phyloP scores from a whole-genome alignment of 2,797 vertebrate species.

The Takifugu rubripes region DNA sequence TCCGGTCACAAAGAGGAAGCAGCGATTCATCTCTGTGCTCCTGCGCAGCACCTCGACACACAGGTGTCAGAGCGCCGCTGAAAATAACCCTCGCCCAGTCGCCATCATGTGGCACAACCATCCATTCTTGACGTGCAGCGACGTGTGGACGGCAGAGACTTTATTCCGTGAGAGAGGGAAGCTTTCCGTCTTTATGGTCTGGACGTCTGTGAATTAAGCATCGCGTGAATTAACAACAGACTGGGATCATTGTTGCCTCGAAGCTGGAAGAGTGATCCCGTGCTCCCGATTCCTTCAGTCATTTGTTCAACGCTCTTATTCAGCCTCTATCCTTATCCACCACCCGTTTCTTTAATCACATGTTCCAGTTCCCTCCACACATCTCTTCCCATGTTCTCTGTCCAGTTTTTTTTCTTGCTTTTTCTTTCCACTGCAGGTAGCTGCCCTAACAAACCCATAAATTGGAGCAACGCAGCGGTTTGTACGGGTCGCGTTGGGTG shows the following conservation, averaged over 20 bases:
- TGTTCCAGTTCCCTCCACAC: constrained; percentile 16
- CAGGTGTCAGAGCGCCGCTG: constrained; percentile 55
- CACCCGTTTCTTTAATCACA: constrained; percentile 41
- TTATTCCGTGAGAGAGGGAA: no score
- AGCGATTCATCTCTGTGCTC: constrained; percentile 34
- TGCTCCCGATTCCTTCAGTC: constrained; percentile 11
- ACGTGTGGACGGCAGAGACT: constrained; percentile 6
- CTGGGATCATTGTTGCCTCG: no score
- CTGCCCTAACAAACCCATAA: constrained; percentile 82
- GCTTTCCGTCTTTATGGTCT: no score
- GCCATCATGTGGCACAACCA: constrained; percentile 37
- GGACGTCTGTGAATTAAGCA: no score
- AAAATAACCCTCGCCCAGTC: constrained; percentile 54
- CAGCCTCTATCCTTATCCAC: constrained; percentile 48
- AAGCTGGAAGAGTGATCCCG: not conserved
- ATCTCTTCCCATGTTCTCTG: constrained; percentile 38
- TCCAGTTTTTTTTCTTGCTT: constrained; percentile 34
- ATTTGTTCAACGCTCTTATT: constrained; percentile 17
- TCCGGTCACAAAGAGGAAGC: constrained; percentile 25
- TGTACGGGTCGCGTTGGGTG: constrained; percentile 74
- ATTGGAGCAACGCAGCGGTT: constrained; percentile 78
- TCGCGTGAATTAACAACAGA: no score
- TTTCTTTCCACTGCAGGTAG: constrained; percentile 46
- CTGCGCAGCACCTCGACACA: constrained; percentile 46
- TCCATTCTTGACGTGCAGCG: constrained; percentile 29